Evolutionary conservation across 2,888 invertebrate genomes (phyloP).

Genomic region (Cyclophora albipunctata): DNA sequence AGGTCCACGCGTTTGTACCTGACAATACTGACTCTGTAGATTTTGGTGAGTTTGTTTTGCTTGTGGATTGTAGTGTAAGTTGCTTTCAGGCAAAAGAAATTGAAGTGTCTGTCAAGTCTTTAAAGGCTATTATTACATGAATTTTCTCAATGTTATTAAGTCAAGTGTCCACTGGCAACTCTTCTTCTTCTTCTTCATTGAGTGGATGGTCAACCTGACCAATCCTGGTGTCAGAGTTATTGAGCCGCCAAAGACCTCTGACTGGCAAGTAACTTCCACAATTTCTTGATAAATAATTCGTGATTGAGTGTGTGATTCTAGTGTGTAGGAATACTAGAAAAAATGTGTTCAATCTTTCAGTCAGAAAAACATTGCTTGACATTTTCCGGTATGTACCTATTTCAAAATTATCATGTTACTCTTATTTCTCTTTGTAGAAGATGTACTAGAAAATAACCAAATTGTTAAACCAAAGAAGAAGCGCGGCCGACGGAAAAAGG

Average conservation of each 20-base stretch:
- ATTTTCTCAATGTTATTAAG: no score
- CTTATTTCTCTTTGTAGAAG: conserved; percentile 32
- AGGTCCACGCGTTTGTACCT: conserved; percentile 86
- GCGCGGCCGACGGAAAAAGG: conserved; percentile 64
- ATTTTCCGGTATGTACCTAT: no score
- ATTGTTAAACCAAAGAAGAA: conserved; percentile 64
- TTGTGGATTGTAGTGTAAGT: not conserved
- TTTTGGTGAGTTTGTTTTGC: conserved; percentile 43
- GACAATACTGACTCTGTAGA: conserved; percentile 77
- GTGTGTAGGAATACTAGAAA: no score
- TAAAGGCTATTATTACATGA: not conserved
- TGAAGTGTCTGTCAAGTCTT: not conserved
- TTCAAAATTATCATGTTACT: no score
- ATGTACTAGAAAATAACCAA: conserved; percentile 48
- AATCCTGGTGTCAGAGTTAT: no score
- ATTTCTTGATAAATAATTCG: not conserved
- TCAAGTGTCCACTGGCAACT: no score
- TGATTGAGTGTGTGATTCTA: no score
- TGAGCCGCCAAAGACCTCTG: no score
- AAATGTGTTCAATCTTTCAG: no score
- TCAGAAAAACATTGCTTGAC: no score
- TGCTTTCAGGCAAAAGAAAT: not conserved
- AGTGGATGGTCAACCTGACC: no score
- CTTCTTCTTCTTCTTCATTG: no score
- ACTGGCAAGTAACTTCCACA: not conserved